phyloP scores from a whole-genome alignment of 2,797 vertebrate species.

The Notoglanidium macrostoma region DNA sequence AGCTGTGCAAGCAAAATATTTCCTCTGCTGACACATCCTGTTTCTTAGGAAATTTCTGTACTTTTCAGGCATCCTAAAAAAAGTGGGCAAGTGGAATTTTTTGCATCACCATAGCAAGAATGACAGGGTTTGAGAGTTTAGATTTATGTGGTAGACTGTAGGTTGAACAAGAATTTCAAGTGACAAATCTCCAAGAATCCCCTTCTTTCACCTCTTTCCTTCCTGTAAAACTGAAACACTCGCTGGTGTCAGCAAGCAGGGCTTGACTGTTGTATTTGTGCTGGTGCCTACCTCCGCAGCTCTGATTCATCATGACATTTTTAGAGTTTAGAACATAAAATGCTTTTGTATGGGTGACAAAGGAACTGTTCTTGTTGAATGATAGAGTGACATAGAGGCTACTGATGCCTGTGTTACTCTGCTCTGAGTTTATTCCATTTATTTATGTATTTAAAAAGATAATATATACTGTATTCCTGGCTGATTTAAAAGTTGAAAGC shows the following conservation, averaged over 20 bases:
- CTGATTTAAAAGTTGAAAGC: neutral
- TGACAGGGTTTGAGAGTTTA: neutral
- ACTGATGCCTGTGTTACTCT: neutral
- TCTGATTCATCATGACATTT: constrained; percentile 44
- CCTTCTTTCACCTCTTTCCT: constrained; percentile 6
- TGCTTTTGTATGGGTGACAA: constrained; percentile 34
- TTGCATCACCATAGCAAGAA: neutral
- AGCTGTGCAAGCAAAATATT: neutral
- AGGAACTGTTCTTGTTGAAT: constrained; percentile 32
- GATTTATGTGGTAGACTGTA: neutral
- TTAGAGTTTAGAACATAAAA: constrained; percentile 36
- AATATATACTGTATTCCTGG: constrained; percentile 19
- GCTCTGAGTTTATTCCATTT: neutral
- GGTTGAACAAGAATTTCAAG: constrained; percentile 7
- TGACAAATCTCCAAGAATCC: constrained; percentile 10
- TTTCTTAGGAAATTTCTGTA: neutral
- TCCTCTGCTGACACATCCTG: neutral
- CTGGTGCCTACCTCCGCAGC: constrained; percentile 13
- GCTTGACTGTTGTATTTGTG: constrained; percentile 20
- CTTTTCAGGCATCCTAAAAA: neutral
- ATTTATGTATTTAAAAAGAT: neutral
- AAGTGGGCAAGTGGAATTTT: neutral
- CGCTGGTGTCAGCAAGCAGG: constrained; percentile 14
- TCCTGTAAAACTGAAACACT: constrained; percentile 16
- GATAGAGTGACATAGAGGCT: constrained; percentile 15